Percentiles rank a stretch among this genome's conserved stretches.
Conservation (phyloP, 2,888 invertebrate species). For the Rhagonycha lutea region DNA sequence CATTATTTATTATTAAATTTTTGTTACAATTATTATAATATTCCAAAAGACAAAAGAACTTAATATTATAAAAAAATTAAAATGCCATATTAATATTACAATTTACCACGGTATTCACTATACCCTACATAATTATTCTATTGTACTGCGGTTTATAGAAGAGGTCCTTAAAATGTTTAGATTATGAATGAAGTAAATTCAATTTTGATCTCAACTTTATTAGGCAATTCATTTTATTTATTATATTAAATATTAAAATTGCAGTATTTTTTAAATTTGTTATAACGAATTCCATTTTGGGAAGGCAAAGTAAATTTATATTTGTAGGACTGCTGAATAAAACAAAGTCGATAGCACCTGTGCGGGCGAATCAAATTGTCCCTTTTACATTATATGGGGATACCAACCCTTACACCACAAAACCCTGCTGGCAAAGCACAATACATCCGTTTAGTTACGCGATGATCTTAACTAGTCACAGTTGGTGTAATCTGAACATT, state of each 20-base stretch:
- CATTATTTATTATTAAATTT: background rate
- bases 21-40: background rate
- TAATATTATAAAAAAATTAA: slow-evolving; percentile 29
- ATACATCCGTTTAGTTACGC: slow-evolving; percentile 35
- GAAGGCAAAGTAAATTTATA: background rate
- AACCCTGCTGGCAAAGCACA: slow-evolving; percentile 12
- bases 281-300: background rate
- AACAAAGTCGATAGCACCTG: slow-evolving; percentile 36
- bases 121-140: background rate
- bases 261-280: background rate
- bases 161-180: background rate
- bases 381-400: slow-evolving; percentile 17
- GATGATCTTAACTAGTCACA: slow-evolving; percentile 32
- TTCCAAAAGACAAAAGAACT: background rate
- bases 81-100: background rate
- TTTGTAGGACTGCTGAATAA: background rate
- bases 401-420: slow-evolving; percentile 16
- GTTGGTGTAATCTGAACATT: background rate
- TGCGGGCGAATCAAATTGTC: slow-evolving; percentile 41
- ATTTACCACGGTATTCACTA: background rate
- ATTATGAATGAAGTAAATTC: too few species aligned
- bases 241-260: background rate
- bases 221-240: background rate
- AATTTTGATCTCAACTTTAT: background rate
- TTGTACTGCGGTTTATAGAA: background rate